Conservation (phyloP, 1,140 invertebrate species). For the Tachypleus tridentatus region DNA sequence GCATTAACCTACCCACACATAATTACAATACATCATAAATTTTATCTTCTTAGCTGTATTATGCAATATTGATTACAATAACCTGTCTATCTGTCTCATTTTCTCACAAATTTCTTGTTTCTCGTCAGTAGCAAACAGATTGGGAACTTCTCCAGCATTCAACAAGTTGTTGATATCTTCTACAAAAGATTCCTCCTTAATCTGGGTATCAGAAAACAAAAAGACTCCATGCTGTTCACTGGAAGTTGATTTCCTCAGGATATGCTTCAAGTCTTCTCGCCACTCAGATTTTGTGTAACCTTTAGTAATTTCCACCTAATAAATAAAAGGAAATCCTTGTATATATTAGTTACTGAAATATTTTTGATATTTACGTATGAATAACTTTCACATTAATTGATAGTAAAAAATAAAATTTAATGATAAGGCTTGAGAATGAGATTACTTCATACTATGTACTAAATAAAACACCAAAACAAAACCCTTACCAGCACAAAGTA, state of each 20-base stretch:
- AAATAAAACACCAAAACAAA: too few species aligned
- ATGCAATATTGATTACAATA: slow-evolving; percentile 31
- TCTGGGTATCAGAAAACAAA: slow-evolving; percentile 75
- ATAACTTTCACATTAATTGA: too few species aligned
- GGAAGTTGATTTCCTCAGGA: slow-evolving; percentile 63
- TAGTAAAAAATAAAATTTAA: too few species aligned
- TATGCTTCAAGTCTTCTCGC: slow-evolving; percentile 76
- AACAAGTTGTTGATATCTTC: slow-evolving; percentile 90
- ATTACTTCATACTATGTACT: too few species aligned
- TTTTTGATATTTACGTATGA: neutral
- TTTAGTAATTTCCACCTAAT: slow-evolving; percentile 76
- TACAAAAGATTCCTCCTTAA: slow-evolving; percentile 84
- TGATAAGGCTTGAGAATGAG: too few species aligned
- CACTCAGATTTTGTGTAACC: slow-evolving; percentile 72
- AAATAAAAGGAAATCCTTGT: slow-evolving; percentile 4
- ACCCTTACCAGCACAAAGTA: too few species aligned
- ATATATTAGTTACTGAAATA: neutral
- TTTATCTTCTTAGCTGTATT: too few species aligned
- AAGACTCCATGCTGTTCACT: slow-evolving; percentile 78
- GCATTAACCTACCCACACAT: too few species aligned
- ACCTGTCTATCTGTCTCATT: slow-evolving; percentile 80
- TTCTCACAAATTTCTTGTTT: slow-evolving; percentile 87
- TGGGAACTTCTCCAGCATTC: slow-evolving; percentile 87
- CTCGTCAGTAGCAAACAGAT: slow-evolving; percentile 76
- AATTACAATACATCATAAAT: too few species aligned